Base-by-base conservation (phyloP, 2,888 invertebrate genomes). In the Anthoptus insignis region DNA sequence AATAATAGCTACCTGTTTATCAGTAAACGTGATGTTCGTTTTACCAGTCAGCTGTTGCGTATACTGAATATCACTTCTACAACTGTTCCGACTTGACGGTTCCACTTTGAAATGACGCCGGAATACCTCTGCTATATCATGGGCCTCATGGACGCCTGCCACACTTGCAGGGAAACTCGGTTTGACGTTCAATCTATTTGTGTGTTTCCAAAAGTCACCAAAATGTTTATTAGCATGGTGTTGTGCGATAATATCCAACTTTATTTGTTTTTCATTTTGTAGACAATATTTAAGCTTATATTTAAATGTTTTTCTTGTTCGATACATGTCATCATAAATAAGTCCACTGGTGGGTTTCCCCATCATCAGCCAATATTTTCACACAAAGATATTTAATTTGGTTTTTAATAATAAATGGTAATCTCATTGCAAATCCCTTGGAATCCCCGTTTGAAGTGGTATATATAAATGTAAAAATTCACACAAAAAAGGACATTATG, bases 171-270 rank as follows among this genome's bases (percentile, higher is more conserved):
- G n/a, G n/a, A n/a, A n/a, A n/a, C n/a, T n/a, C n/a, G n/a, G n/a
- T n/a, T n/a, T n/a, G n/a, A n/a, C n/a, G n/a, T n/a, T n/a, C n/a
- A n/a, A n/a, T n/a, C n/a, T n/a, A n/a, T n/a, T n/a, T n/a, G n/a
- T n/a, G n/a, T 34, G 47, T 22, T 47, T 47, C 47, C 47, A 47
- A 22, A 22, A 47, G 2, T 47, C n/a, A 2, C 47, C 47, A 47
- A 47, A 47, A 11, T 47, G 22, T 47, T 47, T 47, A 21, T 47
- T 47, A 1, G 47, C 3, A 13, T 47, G 47, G 4, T 47, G 47
- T 22, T 47, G 47, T 3, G 47, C 47, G 11, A 47, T 47, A 22
- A 47, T 47, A 22, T 47, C 47, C 13, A 47, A 22, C 11, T 22
- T 21, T 3, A 47, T 47, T 22, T 47, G 47, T 22, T 47, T 22